phyloP scores from a whole-genome alignment of 2,113 vertebrate species.

The Sprattus sprattus region DNA sequence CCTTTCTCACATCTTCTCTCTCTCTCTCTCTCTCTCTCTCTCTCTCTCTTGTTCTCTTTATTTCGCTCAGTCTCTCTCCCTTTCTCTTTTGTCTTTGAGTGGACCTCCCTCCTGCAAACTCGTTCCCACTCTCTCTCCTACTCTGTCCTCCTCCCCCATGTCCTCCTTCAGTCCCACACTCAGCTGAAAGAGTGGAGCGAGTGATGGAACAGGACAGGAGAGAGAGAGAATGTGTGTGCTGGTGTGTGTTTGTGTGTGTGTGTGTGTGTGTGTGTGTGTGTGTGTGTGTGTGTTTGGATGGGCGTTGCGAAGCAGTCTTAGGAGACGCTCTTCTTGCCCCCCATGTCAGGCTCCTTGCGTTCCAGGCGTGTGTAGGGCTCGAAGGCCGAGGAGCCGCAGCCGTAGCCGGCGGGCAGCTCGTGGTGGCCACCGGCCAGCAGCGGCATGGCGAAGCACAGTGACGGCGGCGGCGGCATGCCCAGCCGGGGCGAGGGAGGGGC shows the following conservation, averaged over 20 bases:
- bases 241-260: not conserved
- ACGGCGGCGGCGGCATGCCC: conserved; percentile 64
- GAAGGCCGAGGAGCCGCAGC: conserved; percentile 85
- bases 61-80: not conserved
- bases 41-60: conserved; percentile 7
- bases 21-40: not conserved
- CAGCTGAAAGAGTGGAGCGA: not conserved
- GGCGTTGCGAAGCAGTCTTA: conserved; percentile 51
- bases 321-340: conserved; percentile 77
- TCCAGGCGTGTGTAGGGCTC: conserved; percentile 87
- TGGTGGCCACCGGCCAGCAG: conserved; percentile 76
- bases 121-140: not conserved
- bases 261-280: not conserved
- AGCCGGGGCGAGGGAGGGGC: conserved; percentile 67
- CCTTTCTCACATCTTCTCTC: not conserved
- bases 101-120: not conserved
- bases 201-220: not conserved
- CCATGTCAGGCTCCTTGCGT: conserved; percentile 71
- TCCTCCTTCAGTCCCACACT: not conserved
- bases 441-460: conserved; percentile 78
- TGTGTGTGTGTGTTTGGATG: not conserved
- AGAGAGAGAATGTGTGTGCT: not conserved
- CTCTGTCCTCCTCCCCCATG: not conserved
- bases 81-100: conserved; percentile 4
- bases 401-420: conserved; percentile 74